Evolutionary conservation across 2,888 invertebrate species (phyloP).

Genomic region (Drosophila formosana): DNA sequence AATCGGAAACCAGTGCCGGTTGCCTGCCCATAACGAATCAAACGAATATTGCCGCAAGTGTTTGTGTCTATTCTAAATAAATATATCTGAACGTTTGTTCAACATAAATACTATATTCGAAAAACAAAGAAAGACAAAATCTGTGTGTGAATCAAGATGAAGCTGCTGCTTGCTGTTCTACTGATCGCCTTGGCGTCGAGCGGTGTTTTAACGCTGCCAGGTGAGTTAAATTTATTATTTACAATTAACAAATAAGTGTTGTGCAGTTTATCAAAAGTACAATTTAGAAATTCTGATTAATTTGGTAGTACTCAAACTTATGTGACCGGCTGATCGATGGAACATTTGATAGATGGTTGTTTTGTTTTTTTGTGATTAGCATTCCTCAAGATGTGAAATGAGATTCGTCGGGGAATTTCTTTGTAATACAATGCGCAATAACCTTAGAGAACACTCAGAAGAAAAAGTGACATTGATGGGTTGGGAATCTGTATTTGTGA

Average conservation of each 20-base stretch:
- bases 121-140: constrained; percentile 7
- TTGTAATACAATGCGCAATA: neutral
- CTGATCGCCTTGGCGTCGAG: constrained; percentile 78
- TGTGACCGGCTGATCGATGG: too few species aligned
- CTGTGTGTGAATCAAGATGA: constrained; percentile 71
- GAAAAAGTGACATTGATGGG: neutral
- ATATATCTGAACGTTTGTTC: constrained; percentile 23
- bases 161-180: constrained; percentile 77
- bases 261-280: neutral
- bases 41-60: constrained; percentile 27
- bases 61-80: constrained; percentile 19
- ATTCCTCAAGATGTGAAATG: neutral
- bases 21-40: constrained; percentile 10
- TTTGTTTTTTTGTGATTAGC: neutral
- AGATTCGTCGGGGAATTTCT: neutral
- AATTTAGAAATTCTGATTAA: neutral
- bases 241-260: neutral
- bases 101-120: constrained; percentile 20
- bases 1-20: constrained; percentile 40
- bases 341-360: neutral
- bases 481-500: neutral
- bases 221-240: constrained; percentile 68
- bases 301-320: neutral
- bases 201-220: constrained; percentile 82
- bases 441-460: neutral